Evolutionary conservation across 2,797 vertebrate species (phyloP), one percentile per base, ranked within the genome.

Genomic region (Prunella strophiata): DNA sequence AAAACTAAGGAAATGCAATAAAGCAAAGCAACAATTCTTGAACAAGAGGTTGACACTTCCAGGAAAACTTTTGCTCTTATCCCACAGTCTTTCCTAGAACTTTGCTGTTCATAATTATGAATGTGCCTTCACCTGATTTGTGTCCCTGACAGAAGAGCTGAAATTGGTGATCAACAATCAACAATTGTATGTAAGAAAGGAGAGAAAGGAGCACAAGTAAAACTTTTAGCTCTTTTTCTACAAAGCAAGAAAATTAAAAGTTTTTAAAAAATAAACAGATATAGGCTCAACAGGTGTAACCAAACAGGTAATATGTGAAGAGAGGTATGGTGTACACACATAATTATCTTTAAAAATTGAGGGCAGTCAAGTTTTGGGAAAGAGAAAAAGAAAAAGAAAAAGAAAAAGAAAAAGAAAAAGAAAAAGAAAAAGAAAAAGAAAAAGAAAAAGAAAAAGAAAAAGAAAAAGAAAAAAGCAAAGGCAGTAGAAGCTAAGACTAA

Each of bases 241-340:
- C 22, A 84, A 67, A 74, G n/a, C 27, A 74, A 11, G 21, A 85
- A 88, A 71, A 72, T 5, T 58, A 87, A 54, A 4, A 52, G 5
- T 11, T 29, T 47, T 23, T 26, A 27, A 63, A 63, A 68, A 72
- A 51, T 2, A 67, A 72, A 36, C 6, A 74, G 43, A 59, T 38
- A 54, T 7, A 34, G 22, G 18, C 19, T 94, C 85, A 84, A 81
- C 88, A 94, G 74, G 94, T 91, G 67, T 38, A 77, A 54, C 16
- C 61, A 63, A 54, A 61, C 3, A 61, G 48, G 58, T 30, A 80
- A 25, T 17, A 63, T 3, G 2, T 42, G 42, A 92, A 85, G 29
- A 77, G 47, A 55, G 15, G 42, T 57, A n/a, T 43, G 36, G 63
- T 82, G 90, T 94, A 94, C 75, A 75, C 30, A 82, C 54, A 85